Evolutionary conservation across 2,113 vertebrate species (phyloP).

Genomic region (Brevimyrus niger): DNA sequence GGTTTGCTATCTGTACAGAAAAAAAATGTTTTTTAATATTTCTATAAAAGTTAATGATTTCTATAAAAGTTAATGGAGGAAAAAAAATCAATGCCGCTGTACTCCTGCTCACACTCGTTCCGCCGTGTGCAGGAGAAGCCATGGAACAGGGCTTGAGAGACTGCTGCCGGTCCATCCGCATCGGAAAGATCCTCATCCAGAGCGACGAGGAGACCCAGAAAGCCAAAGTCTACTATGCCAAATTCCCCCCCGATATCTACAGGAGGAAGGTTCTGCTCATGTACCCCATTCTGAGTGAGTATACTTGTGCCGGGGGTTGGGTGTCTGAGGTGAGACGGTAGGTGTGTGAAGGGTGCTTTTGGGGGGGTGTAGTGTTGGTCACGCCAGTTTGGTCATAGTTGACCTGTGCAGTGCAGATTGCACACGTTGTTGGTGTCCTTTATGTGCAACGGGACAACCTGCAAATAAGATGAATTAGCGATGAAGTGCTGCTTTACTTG

Average conservation of each 20-base stretch:
- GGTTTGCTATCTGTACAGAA: not conserved
- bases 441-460: not conserved
- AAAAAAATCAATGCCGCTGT: not conserved
- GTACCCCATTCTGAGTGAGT: conserved; percentile 97
- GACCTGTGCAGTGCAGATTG: not conserved
- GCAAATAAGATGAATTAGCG: not conserved
- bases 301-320: not conserved
- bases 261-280: conserved; percentile 94
- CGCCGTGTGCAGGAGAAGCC: conserved; percentile 70
- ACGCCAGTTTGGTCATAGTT: not conserved
- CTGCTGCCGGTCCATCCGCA: conserved; percentile 92
- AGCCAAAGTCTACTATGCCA: conserved; percentile 96
- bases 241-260: conserved; percentile 94
- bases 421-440: not conserved
- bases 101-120: not conserved
- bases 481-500: not conserved
- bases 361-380: not conserved
- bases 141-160: conserved; percentile 97
- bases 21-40: not conserved
- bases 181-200: conserved; percentile 96
- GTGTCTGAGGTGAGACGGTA: not conserved
- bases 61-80: not conserved
- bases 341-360: not conserved
- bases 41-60: not conserved
- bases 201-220: conserved; percentile 95